Percentiles rank a stretch among this genome's conserved stretches.
These are phyloP conservation scores for Acipenser oxyrinchus DNA, from an alignment of 2,797 vertebrate genomes.

Conservation along the genomic window DNA sequence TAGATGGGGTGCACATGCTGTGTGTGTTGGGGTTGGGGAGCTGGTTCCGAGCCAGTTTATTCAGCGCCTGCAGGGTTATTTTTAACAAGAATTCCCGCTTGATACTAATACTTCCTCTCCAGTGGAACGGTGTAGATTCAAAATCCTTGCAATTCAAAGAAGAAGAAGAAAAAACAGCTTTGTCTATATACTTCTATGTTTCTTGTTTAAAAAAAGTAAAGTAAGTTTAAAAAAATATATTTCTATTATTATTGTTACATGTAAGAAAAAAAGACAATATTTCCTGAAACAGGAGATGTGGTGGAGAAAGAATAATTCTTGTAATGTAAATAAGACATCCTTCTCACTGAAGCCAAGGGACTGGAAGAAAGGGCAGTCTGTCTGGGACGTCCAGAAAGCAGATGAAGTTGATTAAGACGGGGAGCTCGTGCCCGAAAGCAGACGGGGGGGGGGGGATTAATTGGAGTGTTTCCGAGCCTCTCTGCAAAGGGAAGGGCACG, in stretches of 20 bases:
- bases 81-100: no score
- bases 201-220: neutral
- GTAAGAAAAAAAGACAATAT: constrained; percentile 48
- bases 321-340: constrained; percentile 1
- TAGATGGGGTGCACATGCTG: no score
- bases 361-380: constrained; percentile 18
- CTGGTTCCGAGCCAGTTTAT: no score
- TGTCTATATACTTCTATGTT: no score
- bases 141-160: no score
- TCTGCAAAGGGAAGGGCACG: constrained; percentile 80
- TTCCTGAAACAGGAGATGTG: constrained; percentile 73
- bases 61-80: no score
- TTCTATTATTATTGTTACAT: constrained; percentile 21
- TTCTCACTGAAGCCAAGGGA: neutral
- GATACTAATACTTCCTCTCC: no score
- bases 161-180: no score
- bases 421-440: neutral
- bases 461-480: constrained; percentile 78
- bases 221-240: neutral
- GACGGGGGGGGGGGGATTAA: constrained; percentile 26
- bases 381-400: constrained; percentile 55
- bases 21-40: no score
- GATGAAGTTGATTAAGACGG: constrained; percentile 85
- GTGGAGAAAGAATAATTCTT: constrained; percentile 1
- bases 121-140: no score